Conservation (phyloP, 2,797 vertebrate species). For the Anomalospiza imberbis region DNA sequence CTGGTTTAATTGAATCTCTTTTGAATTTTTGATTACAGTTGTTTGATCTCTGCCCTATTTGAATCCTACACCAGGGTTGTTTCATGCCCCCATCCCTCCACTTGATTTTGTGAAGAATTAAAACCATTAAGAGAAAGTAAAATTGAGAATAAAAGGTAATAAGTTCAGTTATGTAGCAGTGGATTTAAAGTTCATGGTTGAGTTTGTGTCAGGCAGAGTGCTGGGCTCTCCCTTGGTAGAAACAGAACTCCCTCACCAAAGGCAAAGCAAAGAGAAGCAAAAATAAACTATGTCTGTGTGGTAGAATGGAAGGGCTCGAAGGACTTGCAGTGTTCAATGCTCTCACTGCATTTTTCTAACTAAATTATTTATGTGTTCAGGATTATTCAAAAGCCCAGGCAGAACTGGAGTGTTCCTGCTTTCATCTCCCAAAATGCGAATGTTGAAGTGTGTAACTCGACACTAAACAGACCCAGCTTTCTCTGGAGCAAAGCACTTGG, state of each 20-base stretch:
- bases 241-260: background rate
- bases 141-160: background rate
- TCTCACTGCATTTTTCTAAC: background rate
- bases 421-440: background rate
- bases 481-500: background rate
- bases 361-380: constrained; percentile 36
- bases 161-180: background rate
- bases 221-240: background rate
- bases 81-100: background rate
- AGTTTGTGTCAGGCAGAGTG: background rate
- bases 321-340: background rate
- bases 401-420: background rate
- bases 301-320: background rate
- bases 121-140: constrained; percentile 6
- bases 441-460: background rate
- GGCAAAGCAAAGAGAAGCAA: background rate
- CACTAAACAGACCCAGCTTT: background rate
- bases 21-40: background rate
- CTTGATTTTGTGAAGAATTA: background rate
- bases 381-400: background rate
- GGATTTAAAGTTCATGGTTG: background rate
- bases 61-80: background rate
- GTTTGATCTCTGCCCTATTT: background rate
- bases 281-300: background rate
- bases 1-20: background rate